Base-by-base conservation (phyloP, 2,888 invertebrate genomes). In the Drosophila neonasuta region DNA sequence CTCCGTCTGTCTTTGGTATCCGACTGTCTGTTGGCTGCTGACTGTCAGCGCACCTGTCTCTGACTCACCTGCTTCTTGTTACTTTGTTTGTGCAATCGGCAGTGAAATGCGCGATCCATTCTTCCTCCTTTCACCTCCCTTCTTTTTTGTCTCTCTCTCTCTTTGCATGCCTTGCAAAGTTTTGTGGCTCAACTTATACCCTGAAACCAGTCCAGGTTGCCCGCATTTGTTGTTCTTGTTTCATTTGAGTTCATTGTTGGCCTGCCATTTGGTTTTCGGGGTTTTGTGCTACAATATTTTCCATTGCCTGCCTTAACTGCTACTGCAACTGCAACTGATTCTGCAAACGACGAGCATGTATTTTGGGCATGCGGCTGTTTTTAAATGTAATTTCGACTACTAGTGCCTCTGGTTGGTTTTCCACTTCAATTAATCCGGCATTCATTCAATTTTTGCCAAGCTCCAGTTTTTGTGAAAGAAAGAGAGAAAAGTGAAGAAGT, bases 51-150 rank as follows among this genome's bases (percentile, higher is more conserved):
- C 55, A 42, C 45, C 42, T 54, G 63, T 51, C 63, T 58, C 30
- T 32, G 44, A 30, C 41, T 46, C 24, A 42, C 15, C 55, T 48
- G 42, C 30, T 52, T 45, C 44, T 34, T 58, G 36, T 58, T 68
- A 68, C 71, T 71, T 74, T 74, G 71, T 74, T 70, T 74, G 79
- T 65, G 65, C 65, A 78, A 71, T 68, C 68, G 77, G 57, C 75
- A 68, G 75, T 66, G 62, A 75, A 75, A 75, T 63, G 62, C 55
- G 57, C 59, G 30, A 42, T 20, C 45, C 49, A 34, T 45, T 54
- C 30, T 9, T 5, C 44, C 11, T 39, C 11, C 32, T 17, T 4
- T 4, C 30, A 1, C 8, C 15, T 13, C 39, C 11, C 34, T 11
- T 10, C 34, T 32, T 24, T 24, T 20, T 20, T 20, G 20, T 20